phyloP scores from a whole-genome alignment of 2,113 vertebrate species.

The Ondatra zibethicus region DNA sequence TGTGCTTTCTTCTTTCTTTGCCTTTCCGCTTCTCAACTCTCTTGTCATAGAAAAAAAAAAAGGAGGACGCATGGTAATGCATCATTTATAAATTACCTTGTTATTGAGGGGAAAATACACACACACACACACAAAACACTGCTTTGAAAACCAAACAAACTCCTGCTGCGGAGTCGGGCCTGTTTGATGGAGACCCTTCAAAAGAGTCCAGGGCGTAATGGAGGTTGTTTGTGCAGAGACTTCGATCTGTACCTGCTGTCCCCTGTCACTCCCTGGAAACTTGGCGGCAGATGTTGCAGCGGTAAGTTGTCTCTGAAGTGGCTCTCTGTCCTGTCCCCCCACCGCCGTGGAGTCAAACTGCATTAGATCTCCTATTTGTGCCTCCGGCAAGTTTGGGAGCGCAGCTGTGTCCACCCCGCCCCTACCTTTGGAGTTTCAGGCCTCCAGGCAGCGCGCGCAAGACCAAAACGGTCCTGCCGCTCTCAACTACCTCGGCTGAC shows the following conservation, averaged over 20 bases:
- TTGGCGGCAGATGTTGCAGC: slow-evolving; percentile 95
- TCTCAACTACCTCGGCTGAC: slow-evolving; percentile 91
- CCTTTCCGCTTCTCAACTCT: slow-evolving; percentile 63
- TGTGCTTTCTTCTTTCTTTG: slow-evolving; percentile 70
- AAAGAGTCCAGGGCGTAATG: slow-evolving; percentile 88
- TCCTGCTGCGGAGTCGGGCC: slow-evolving; percentile 83
- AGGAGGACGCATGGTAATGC: slow-evolving; percentile 82
- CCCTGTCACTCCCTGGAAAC: slow-evolving; percentile 92
- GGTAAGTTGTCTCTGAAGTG: slow-evolving; percentile 96
- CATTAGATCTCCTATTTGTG: slow-evolving; percentile 96
- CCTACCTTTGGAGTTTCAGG: slow-evolving; percentile 95
- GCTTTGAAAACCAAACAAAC: slow-evolving; percentile 91
- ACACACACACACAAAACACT: slow-evolving; percentile 80
- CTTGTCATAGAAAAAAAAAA: slow-evolving; percentile 57
- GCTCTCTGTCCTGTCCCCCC: slow-evolving; percentile 92
- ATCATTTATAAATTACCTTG: slow-evolving; percentile 92
- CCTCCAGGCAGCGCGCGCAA: slow-evolving; percentile 93
- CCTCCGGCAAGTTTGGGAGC: slow-evolving; percentile 94
- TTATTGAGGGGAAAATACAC: slow-evolving; percentile 78
- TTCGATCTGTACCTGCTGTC: slow-evolving; percentile 93
- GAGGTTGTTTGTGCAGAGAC: slow-evolving; percentile 86
- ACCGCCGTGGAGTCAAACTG: slow-evolving; percentile 92
- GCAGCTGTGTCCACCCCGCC: slow-evolving; percentile 96
- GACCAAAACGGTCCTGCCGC: slow-evolving; percentile 88
- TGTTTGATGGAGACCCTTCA: slow-evolving; percentile 90